Evolutionary conservation across 2,888 invertebrate genomes (phyloP).

Genomic region (Pediacus dermestoides): DNA sequence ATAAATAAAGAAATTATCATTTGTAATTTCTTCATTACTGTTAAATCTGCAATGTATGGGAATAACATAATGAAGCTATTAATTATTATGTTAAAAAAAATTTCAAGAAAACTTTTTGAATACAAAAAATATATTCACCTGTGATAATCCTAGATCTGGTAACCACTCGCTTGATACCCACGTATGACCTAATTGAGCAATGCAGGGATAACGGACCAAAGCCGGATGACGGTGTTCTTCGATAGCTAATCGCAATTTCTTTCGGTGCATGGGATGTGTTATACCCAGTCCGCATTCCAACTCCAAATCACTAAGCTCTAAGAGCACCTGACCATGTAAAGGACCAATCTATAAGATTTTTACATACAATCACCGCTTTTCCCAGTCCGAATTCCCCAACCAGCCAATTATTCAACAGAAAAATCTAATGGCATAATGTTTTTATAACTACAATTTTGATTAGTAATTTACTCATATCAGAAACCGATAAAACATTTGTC

Average conservation of each 20-base stretch:
- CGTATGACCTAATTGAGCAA: conserved; percentile 82
- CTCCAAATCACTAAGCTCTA: conserved; percentile 88
- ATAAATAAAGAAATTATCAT: no score
- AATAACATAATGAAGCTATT: background rate
- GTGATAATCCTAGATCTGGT: conserved; percentile 83
- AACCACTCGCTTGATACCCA: conserved; percentile 95
- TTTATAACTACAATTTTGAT: conserved; percentile 7
- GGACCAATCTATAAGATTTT: conserved; percentile 65
- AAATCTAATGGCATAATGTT: conserved; percentile 7
- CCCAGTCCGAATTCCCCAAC: conserved; percentile 23
- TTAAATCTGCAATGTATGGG: no score
- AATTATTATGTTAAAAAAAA: background rate
- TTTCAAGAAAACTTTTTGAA: conserved; percentile 2
- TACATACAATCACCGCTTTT: conserved; percentile 46
- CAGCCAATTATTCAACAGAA: conserved; percentile 18
- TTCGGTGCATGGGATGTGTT: conserved; percentile 87
- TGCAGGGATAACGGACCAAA: conserved; percentile 81
- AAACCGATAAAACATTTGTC: no score
- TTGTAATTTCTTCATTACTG: no score
- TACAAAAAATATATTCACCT: no score
- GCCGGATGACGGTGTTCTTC: conserved; percentile 88
- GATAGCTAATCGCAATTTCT: conserved; percentile 87
- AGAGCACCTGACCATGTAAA: conserved; percentile 75
- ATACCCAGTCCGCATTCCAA: conserved; percentile 89
- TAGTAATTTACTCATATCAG: background rate